Conservation (phyloP, 2,888 invertebrate species). For the Ennomos quercinarius region DNA sequence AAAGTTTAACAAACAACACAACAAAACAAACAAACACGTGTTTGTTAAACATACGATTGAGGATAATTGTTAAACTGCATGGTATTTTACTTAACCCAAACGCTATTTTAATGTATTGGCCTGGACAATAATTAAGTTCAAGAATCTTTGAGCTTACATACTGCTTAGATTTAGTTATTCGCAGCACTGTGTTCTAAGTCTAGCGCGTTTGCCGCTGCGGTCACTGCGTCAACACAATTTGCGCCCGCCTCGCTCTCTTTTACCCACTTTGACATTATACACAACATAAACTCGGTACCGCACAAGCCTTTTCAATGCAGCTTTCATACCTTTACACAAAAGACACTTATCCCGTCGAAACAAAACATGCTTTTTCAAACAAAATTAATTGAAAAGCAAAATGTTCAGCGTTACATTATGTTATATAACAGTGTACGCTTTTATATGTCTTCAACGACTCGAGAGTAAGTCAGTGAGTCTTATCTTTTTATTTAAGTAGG, state of each 20-base stretch:
- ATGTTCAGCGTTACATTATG: neutral
- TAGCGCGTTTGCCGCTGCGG: conserved; percentile 51
- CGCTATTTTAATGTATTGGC: too few species aligned
- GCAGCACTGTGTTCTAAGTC: conserved; percentile 18
- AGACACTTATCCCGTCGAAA: conserved; percentile 39
- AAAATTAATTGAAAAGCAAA: conserved; percentile 6
- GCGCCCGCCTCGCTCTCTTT: conserved; percentile 59
- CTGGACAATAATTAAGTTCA: neutral
- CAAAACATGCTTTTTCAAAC: conserved; percentile 16
- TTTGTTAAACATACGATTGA: too few species aligned
- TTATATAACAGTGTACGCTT: conserved; percentile 4
- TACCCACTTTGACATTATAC: conserved; percentile 78
- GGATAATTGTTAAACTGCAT: too few species aligned
- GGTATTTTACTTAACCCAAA: too few species aligned
- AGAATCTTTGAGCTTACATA: conserved; percentile 2
- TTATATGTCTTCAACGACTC: conserved; percentile 1
- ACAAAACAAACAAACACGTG: too few species aligned
- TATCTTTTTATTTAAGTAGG: conserved; percentile 13
- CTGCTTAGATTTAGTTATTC: conserved; percentile 2
- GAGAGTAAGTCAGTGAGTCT: conserved; percentile 1
- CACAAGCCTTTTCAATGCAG: conserved; percentile 66
- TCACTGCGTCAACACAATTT: conserved; percentile 74
- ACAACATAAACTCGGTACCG: conserved; percentile 66
- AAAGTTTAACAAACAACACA: too few species aligned
- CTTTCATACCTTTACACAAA: conserved; percentile 38